These are phyloP conservation scores for Seladonia tumulorum DNA, from an alignment of 2,888 invertebrate genomes.

Conservation along the genomic window DNA sequence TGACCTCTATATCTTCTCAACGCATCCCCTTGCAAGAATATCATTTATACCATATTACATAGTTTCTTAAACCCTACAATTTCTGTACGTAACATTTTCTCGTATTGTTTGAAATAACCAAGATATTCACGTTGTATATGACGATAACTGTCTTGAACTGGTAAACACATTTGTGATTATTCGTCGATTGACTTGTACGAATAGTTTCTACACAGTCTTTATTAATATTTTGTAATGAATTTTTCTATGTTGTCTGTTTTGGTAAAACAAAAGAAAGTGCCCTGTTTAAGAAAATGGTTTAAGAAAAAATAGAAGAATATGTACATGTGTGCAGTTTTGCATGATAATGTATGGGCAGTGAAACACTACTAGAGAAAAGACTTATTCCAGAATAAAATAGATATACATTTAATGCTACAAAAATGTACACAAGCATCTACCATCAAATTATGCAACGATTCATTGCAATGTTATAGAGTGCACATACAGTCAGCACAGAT, in stretches of 20 bases:
- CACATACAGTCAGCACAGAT: conserved; percentile 53
- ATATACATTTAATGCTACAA: conserved; percentile 45
- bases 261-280: conserved; percentile 8
- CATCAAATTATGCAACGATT: conserved; percentile 41
- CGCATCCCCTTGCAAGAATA: too few species aligned
- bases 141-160: neutral
- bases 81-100: too few species aligned
- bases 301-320: neutral
- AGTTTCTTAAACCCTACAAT: too few species aligned
- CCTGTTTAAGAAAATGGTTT: neutral
- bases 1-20: too few species aligned
- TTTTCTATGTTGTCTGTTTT: conserved; percentile 1
- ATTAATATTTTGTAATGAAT: neutral
- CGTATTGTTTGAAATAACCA: too few species aligned
- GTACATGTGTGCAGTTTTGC: conserved; percentile 1
- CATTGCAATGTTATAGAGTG: conserved; percentile 31
- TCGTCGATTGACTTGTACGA: neutral
- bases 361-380: conserved; percentile 22
- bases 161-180: neutral
- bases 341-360: conserved; percentile 14
- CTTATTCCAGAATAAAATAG: conserved; percentile 21
- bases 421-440: conserved; percentile 53
- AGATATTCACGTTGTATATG: neutral
- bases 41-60: too few species aligned
- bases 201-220: neutral